Evolutionary conservation across 2,888 invertebrate species (phyloP), one percentile per base, ranked within the genome.

Genomic region (Patella pellucida): DNA sequence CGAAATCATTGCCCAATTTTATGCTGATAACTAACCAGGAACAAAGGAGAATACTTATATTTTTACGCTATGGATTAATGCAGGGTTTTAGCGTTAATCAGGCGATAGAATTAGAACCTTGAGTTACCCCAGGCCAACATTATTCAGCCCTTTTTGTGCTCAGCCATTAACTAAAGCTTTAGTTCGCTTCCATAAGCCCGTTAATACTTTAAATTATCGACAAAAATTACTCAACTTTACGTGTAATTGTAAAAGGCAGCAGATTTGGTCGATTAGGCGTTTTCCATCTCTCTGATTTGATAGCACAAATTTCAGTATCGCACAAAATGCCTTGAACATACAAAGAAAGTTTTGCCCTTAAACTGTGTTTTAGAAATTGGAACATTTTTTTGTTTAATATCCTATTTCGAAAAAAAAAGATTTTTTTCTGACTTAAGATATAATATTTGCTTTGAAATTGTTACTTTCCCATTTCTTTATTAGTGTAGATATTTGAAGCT

Each of bases 171-270:
- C 62, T 62, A 62, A 62, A 62, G 14, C 23, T 11, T 62, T 62
- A 62, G 19, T 62, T 62, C 62, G 62, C 62, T 62, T 62, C 62
- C 62, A 62, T 62, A 62, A 62, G 12, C 14, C 62, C 23, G 62
- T 62, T 62, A 62, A 62, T 62, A 62, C 23, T 62, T 19, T 62
- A 62, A 19, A 23, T 62, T 62, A 62, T 23, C 14, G 19, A 11
- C 19, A 62, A 54, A 62, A 62, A 62, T 62, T 62, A 62, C 23
- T 4, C 62, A 62, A 62, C 19, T 62, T 62, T 62, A 19, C 62
- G 62, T 62, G 19, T 62, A 23, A 23, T 23, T 62, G 23, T 62
- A 23, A 62, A 62, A 62, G 23, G 62, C 62, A 23, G 19, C 62
- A 62, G 62, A 62, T 62, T 62, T 19, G 41, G 41, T 41, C 41